Conservation (phyloP, 2,797 vertebrate genomes). For the Columba guinea region DNA sequence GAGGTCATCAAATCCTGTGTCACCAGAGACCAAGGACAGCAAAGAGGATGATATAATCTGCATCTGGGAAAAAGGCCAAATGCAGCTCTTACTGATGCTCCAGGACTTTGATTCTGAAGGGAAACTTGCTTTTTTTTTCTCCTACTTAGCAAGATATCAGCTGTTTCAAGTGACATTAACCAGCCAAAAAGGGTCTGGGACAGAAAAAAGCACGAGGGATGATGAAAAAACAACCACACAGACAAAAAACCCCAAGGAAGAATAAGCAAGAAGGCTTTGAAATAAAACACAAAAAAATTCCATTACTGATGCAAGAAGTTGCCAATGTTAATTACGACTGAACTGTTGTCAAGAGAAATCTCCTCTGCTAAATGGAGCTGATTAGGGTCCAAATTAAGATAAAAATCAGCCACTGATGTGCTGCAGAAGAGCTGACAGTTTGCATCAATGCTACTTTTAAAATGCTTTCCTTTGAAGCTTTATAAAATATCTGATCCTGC, state of each 20-base stretch:
- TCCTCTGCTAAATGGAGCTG: not conserved
- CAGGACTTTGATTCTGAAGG: not conserved
- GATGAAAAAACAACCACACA: not conserved
- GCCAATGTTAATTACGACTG: not conserved
- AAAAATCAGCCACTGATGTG: not conserved
- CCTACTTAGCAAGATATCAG: not conserved
- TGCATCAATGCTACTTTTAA: not conserved
- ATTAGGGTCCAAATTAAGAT: not conserved
- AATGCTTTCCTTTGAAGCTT: not conserved
- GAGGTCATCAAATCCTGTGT: not conserved
- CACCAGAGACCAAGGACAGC: not conserved
- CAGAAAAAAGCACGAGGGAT: not conserved
- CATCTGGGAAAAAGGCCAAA: constrained; percentile 1
- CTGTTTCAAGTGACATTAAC: not conserved
- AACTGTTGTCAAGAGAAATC: not conserved
- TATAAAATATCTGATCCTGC: not conserved
- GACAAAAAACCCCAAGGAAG: not conserved
- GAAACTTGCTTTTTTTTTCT: not conserved
- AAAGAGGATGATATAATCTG: not conserved
- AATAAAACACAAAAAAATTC: not conserved
- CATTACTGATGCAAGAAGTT: not conserved
- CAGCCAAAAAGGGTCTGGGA: not conserved
- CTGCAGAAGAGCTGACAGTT: not conserved
- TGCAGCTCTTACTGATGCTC: not conserved
- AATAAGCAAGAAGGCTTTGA: not conserved